Evolutionary conservation across 2,113 vertebrate species (phyloP), one percentile per base, ranked within the genome.

Genomic region (Catharus fuscescens): DNA sequence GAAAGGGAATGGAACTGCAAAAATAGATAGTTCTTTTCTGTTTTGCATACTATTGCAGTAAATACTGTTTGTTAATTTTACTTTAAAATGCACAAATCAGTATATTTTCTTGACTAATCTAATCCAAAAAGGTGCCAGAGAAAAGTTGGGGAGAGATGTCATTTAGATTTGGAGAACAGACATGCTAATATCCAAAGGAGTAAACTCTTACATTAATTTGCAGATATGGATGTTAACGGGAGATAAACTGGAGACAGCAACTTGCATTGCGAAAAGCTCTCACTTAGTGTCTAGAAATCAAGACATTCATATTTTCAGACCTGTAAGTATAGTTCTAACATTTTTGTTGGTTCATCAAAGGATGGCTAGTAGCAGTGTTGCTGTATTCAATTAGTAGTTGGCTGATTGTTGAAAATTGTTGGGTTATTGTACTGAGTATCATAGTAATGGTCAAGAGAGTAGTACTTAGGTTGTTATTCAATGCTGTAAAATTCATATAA

Each of bases 181-280:
- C 4, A 5, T 8, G 0, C 18, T 38, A 50, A 66, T 53, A 14
- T 53, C 92, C 34, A 82, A 10, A 21, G 15, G 34, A 93, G 19
- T 80, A 70, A 95, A 84, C 34, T 53, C 45, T 25, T 31, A 20
- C 1, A 8, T 96, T 97, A 10, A 84, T 52, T 97, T 96, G 40
- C 90, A 99, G 98, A 98, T 99, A 95, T 99, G 99, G 99, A 99
- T 99, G 99, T 96, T 99, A 91, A 99, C 99, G 0, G 99, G 99
- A 23, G 99, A 99, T 96, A 99, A 99, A 85, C 98, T 99, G 4
- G 99, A 99, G 95, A 99, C 99, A 1, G 99, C 99, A 5, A 99
- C 99, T 2, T 99, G 99, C 96, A 99, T 99, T 62, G 99, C 99
- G 3, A 99, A 99, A 96, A 99, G 99, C 95, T 99, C 99, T 59